Conservation (phyloP, 2,888 invertebrate genomes). For the Pachycephus smyrnensis region DNA sequence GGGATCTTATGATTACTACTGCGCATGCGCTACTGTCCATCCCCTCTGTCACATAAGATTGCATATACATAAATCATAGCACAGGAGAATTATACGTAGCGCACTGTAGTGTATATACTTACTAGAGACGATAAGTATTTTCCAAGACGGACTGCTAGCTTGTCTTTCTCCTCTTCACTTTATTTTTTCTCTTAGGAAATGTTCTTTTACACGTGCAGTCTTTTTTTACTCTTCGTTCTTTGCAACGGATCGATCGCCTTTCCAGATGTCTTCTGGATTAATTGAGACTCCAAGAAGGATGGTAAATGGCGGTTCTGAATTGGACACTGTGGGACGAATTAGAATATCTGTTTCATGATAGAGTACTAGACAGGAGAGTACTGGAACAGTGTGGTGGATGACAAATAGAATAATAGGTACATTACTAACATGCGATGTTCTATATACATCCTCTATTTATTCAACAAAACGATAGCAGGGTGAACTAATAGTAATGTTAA, state of each 20-base stretch:
- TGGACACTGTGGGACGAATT: background rate
- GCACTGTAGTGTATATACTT: background rate
- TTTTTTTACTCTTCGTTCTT: background rate
- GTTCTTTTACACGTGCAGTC: background rate
- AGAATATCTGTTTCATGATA: background rate
- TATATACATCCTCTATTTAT: slow-evolving; percentile 46
- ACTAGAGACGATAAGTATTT: background rate
- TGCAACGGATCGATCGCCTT: background rate
- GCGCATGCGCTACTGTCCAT: background rate
- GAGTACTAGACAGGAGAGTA: background rate
- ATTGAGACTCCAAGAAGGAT: no score
- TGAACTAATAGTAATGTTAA: slow-evolving; percentile 30
- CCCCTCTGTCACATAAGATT: background rate
- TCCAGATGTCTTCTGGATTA: background rate
- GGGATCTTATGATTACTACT: background rate
- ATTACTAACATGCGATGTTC: background rate
- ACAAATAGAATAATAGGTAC: slow-evolving; percentile 31
- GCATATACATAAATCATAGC: background rate
- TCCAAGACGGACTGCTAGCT: background rate
- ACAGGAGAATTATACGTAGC: background rate
- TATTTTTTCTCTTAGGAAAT: background rate
- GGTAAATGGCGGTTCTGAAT: no score
- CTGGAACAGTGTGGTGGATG: background rate
- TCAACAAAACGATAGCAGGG: slow-evolving; percentile 43
- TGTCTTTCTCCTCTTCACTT: background rate